Conservation (phyloP, 2,113 vertebrate species). For the Dendrocopos noguchii region DNA sequence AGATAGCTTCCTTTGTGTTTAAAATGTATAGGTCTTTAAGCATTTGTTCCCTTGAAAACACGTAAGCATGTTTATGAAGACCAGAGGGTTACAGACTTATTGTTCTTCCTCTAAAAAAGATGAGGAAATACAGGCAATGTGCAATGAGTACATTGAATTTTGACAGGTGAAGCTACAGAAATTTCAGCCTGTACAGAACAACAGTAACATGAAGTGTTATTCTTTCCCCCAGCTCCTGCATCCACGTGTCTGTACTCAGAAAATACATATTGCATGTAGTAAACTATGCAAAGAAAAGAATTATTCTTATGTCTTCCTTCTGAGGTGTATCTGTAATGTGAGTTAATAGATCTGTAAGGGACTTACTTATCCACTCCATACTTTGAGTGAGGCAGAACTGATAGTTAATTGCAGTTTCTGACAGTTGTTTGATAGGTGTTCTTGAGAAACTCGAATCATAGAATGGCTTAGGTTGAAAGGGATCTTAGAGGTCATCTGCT, state of each 20-base stretch:
- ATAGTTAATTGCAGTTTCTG: not conserved
- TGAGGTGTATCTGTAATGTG: not conserved
- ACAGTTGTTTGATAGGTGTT: not conserved
- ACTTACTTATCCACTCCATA: not conserved
- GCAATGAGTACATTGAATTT: not conserved
- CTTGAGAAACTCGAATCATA: accelerated
- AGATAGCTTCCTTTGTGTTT: not conserved
- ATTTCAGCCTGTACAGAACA: not conserved
- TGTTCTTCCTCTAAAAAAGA: not conserved
- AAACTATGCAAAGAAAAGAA: not conserved
- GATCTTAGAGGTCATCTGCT: too few relatives aligned
- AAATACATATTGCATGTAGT: not conserved
- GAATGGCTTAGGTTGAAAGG: too few relatives aligned
- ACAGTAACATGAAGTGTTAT: not conserved
- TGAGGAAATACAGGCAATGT: accelerated
- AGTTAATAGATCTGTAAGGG: not conserved
- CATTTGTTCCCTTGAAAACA: not conserved
- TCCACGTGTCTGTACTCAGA: not conserved
- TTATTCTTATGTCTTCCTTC: not conserved
- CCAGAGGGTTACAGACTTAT: not conserved
- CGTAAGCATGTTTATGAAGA: not conserved
- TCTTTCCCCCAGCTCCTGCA: not conserved
- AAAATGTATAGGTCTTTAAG: not conserved
- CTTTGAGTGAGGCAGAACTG: not conserved
- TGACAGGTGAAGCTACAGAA: not conserved